phyloP scores from a whole-genome alignment of 2,113 vertebrate genomes.

The Lophochroa leadbeateri region DNA sequence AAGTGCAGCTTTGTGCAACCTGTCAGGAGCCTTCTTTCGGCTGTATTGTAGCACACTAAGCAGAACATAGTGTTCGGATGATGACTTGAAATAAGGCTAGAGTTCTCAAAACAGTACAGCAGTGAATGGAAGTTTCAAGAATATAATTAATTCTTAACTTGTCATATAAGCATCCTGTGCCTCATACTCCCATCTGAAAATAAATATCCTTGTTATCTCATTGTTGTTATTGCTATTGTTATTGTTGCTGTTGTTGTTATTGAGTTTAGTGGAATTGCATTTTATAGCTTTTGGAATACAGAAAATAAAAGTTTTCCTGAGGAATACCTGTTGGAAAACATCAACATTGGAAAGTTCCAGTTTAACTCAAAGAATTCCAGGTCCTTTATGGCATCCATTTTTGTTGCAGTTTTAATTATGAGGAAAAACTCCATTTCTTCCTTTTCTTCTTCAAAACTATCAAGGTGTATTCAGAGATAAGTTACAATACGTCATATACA shows the following conservation, averaged over 20 bases:
- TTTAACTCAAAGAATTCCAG: not conserved
- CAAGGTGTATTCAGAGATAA: not conserved
- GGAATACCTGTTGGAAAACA: not conserved
- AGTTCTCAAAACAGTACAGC: not conserved
- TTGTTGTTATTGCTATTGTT: not conserved
- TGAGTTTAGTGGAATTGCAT: not conserved
- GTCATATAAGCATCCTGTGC: not conserved
- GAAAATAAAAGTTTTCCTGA: not conserved
- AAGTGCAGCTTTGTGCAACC: no score
- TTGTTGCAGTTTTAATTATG: not conserved
- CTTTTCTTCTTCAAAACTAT: not conserved
- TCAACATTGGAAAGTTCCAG: not conserved
- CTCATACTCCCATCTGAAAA: not conserved
- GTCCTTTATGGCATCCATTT: not conserved
- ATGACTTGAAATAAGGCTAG: not conserved
- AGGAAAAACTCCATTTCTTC: not conserved
- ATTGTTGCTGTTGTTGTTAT: not conserved
- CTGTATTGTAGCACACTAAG: no score
- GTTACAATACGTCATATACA: not conserved
- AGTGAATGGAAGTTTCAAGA: not conserved
- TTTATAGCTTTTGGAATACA: not conserved
- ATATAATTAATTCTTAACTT: not conserved
- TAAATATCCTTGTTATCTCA: not conserved
- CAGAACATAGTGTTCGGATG: no score
- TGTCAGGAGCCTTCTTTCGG: no score